These are phyloP conservation scores for Takifugu bimaculatus DNA, from an alignment of 2,113 vertebrate genomes.

Conservation along the genomic window DNA sequence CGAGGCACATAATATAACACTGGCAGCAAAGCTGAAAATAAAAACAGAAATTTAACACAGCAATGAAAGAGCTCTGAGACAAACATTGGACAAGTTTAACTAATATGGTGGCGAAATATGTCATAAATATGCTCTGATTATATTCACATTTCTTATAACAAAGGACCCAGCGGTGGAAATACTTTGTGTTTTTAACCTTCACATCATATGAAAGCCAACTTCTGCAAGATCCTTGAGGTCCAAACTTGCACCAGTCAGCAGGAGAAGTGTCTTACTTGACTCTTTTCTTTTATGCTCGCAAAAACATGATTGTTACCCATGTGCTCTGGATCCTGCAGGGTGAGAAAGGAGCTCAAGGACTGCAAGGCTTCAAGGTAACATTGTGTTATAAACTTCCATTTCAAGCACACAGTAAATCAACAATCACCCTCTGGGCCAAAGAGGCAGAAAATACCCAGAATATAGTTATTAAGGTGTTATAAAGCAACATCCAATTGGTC, in stretches of 20 bases:
- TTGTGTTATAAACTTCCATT: not conserved
- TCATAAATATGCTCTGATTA: slow-evolving; percentile 3
- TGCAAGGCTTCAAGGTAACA: slow-evolving; percentile 83
- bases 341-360: slow-evolving; percentile 77
- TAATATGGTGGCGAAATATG: not conserved
- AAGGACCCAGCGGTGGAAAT: slow-evolving; percentile 14
- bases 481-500: too few species aligned
- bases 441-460: not conserved
- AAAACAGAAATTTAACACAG: too few species aligned
- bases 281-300: slow-evolving; percentile 24
- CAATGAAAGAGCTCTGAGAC: not conserved
- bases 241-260: slow-evolving; percentile 5
- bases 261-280: slow-evolving; percentile 27
- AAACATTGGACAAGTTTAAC: not conserved
- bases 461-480: too few species aligned
- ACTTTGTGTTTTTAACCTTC: slow-evolving; percentile 30
- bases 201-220: slow-evolving; percentile 23
- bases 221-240: slow-evolving; percentile 29
- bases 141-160: slow-evolving; percentile 4
- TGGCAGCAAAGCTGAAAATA: slow-evolving; percentile 24
- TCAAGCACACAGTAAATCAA: not conserved
- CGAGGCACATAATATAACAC: not conserved
- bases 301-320: slow-evolving; percentile 18
- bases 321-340: slow-evolving; percentile 69
- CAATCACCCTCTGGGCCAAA: not conserved